Evolutionary conservation across 2,888 invertebrate species (phyloP), one percentile per base, ranked within the genome.

Genomic region (Pycnomerus fuliginosus): DNA sequence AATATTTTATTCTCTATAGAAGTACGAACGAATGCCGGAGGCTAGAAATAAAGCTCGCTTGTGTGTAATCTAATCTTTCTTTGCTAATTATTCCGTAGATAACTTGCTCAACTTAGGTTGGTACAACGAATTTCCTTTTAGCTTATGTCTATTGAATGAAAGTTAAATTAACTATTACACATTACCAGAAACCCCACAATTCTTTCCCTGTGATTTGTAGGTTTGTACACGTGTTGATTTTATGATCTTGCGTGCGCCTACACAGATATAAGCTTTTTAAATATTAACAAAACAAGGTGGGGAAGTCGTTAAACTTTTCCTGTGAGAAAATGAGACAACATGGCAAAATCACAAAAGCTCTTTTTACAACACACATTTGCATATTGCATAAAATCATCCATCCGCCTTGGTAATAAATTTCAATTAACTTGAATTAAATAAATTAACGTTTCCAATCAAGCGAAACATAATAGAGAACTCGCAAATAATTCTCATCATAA

Each of bases 1-100:
- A 61, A 61, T 61, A 61, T 57, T 58, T 60, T 60, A 61, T 58
- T 56, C 56, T 56, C 59, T 55, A 54, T 52, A 55, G 50, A 51
- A 56, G 55, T 53, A 51, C 48, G 51, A 53, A 44, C 30, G 45
- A 55, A 42, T 45, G 55, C 55, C 48, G 34, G 44, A 38, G 52
- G 57, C 53, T 46, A 51, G 56, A 56, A 56, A 50, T 53, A 55
- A 58, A 44, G 51, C 56, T 52, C 52, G 41, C 48, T 49, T 53
- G 53, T 56, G 50, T 52, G 55, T 60, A 60, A 60, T 58, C 60
- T 60, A 60, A 60, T 60, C 58, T 58, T 60, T 58, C 53, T 53
- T 55, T 54, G 35, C 52, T 60, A 60, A 60, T 60, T 60, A 54
- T 51, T 53, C 50, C 48, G 28, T 35, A 41, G 48, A 48, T 48